Evolutionary conservation across 1,140 invertebrate genomes (phyloP).

Genomic region (Sesamia nonagrioides): DNA sequence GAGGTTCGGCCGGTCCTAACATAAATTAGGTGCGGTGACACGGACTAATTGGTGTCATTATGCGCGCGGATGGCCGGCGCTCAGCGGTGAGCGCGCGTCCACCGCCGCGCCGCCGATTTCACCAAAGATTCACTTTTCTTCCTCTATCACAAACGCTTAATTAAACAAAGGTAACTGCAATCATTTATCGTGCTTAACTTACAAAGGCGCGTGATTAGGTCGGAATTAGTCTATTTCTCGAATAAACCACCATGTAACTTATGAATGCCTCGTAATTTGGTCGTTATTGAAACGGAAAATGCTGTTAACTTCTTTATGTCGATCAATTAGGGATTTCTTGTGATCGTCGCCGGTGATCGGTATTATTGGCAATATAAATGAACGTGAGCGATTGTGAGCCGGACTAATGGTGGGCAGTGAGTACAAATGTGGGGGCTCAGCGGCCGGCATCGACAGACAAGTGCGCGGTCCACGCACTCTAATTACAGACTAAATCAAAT

Average conservation of each 20-base stretch:
- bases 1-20: constrained; percentile 55
- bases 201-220: constrained; percentile 61
- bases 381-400: constrained; percentile 50
- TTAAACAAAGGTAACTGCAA: constrained; percentile 53
- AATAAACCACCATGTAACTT: constrained; percentile 54
- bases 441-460: constrained; percentile 54
- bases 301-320: constrained; percentile 59
- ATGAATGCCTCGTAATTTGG: constrained; percentile 57
- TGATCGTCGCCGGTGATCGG: constrained; percentile 38
- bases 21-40: constrained; percentile 67
- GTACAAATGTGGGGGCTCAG: constrained; percentile 52
- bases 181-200: constrained; percentile 47
- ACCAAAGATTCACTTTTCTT: constrained; percentile 42
- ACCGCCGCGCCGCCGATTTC: constrained; percentile 30
- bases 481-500: constrained; percentile 57
- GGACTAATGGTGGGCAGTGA: constrained; percentile 52
- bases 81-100: constrained; percentile 6
- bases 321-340: constrained; percentile 61
- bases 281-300: constrained; percentile 59
- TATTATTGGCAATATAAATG: constrained; percentile 52
- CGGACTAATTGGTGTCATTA: constrained; percentile 69
- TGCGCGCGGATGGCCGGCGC: constrained; percentile 55
- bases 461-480: constrained; percentile 53
- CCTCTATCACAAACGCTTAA: constrained; percentile 45
- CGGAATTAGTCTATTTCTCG: constrained; percentile 53